Evolutionary conservation across 2,113 vertebrate genomes (phyloP), one percentile per base, ranked within the genome.

Genomic region (Theropithecus gelada): DNA sequence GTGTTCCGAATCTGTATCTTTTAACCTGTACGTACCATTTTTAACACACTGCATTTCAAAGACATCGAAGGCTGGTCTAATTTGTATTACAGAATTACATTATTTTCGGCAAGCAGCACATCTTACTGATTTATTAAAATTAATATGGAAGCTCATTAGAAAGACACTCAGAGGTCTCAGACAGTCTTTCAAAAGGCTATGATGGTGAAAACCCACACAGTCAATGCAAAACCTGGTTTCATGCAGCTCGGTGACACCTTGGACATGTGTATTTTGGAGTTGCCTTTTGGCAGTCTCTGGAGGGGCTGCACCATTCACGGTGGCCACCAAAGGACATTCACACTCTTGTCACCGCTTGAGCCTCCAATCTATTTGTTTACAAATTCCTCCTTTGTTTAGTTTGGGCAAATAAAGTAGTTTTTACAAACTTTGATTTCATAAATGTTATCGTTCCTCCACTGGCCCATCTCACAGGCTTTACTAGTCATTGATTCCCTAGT

Each of bases 21-120:
- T 98, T 98, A 99, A 99, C 98, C 98, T 98, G 98, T 97, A 96
- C 57, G 83, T 96, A 98, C 98, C 97, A 98, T 98, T 98, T 98
- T 98, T 97, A 98, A 98, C 96, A 98, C 96, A 96, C 98, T 97
- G 93, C 96, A 97, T 98, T 98, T 99, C 98, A 99, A 98, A 99
- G 98, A 93, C 97, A 61, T 95, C 79, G 97, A 97, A 98, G 98
- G 96, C 98, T 95, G 97, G 97, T 97, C 98, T 98, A 98, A 98
- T 98, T 98, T 98, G 98, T 98, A 97, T 97, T 98, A 98, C 97
- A 98, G 98, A 98, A 98, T 98, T 98, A 97, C 92, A 96, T 98
- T 98, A 96, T 97, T 98, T 97, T 97, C 68, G 83, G 97, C 97
- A 97, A 98, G 97, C 97, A 59, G 93, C 95, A 94, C 96, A 95